These are phyloP conservation scores for Aldrovandia affinis DNA, from an alignment of 2,797 vertebrate species.

Conservation along the genomic window DNA sequence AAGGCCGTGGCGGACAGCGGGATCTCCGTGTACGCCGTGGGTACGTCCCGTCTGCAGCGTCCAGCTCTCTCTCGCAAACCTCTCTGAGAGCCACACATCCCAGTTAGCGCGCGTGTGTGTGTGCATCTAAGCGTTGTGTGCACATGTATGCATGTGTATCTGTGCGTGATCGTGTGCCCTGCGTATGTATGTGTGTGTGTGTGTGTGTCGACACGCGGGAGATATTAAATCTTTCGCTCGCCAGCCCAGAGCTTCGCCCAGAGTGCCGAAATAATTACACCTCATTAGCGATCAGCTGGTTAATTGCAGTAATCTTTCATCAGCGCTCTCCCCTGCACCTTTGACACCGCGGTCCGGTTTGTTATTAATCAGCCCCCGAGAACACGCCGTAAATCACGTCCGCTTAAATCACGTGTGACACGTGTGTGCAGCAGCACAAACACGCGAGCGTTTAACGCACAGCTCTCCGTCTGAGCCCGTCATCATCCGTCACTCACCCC, in stretches of 20 bases:
- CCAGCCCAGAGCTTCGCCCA: conserved; percentile 45
- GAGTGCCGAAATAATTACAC: conserved; percentile 72
- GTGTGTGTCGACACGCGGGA: not conserved
- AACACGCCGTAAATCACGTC: conserved; percentile 45
- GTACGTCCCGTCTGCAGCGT: conserved; percentile 62
- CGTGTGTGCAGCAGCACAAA: conserved; percentile 20
- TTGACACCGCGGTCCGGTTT: conserved; percentile 54
- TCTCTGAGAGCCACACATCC: not conserved
- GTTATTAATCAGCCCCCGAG: conserved; percentile 59
- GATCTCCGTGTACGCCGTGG: conserved; percentile 84
- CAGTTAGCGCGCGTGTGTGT: not conserved
- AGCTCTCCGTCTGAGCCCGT: not conserved
- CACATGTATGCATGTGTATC: conserved; percentile 33
- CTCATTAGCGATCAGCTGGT: conserved; percentile 68
- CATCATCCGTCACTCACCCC: not conserved
- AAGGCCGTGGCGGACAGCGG: conserved; percentile 73
- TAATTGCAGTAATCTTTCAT: conserved; percentile 78
- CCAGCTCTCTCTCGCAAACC: not conserved
- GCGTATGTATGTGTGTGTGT: not conserved
- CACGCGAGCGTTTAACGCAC: not conserved
- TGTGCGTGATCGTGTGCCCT: conserved; percentile 14
- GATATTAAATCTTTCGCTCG: conserved; percentile 28
- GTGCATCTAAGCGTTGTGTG: conserved; percentile 28
- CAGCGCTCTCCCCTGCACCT: conserved; percentile 57
- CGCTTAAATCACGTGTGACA: conserved; percentile 11